Base-by-base conservation (phyloP, 2,888 invertebrate species). In the Mycalesis mineus region DNA sequence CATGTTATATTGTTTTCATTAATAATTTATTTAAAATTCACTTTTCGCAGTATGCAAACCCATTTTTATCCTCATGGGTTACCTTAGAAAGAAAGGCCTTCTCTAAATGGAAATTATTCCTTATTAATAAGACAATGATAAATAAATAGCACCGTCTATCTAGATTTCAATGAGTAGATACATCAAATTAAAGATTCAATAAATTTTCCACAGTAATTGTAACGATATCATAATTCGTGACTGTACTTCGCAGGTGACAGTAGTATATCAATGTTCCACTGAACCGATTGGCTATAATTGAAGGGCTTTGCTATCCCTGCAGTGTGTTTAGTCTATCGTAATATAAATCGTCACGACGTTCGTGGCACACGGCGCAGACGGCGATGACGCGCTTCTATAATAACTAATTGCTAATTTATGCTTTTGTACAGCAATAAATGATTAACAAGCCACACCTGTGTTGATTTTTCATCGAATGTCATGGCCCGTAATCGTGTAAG, bases 401-500 rank as follows among this genome's bases (percentile, higher is more conserved):
- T 75, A 74, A 75, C 72, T 72, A 68, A 77, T 73, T 69, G 72
- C 70, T 76, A 78, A 79, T 78, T 75, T 78, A 82, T 81, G 68
- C 73, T 58, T 62, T 8, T 70, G 69, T 68, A 62, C 54, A 60
- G 52, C 62, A 61, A 63, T 64, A 61, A 64, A 57, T 63, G 57
- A 64, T 65, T 63, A 62, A 51, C 45, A 57, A 56, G 57, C 58
- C 64, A 65, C 65, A 65, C 63, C 66, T 65, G 62, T 63, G 56
- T 62, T 40, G 33, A 52, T 55, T 51, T 39, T 51, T 51, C 40
- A 39, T 15, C 13, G 22, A 39, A 39, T 28, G 48, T 22, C 36
- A 48, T 36, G 14, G n/a, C 17, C 51, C 51, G 50, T 58, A 57
- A 40, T 39, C 33, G 45, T 33, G 33, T 7, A 36, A 36, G 4